Evolutionary conservation across 2,797 vertebrate species (phyloP), one percentile per base, ranked within the genome.

Genomic region (Pseudochirops corinnae): DNA sequence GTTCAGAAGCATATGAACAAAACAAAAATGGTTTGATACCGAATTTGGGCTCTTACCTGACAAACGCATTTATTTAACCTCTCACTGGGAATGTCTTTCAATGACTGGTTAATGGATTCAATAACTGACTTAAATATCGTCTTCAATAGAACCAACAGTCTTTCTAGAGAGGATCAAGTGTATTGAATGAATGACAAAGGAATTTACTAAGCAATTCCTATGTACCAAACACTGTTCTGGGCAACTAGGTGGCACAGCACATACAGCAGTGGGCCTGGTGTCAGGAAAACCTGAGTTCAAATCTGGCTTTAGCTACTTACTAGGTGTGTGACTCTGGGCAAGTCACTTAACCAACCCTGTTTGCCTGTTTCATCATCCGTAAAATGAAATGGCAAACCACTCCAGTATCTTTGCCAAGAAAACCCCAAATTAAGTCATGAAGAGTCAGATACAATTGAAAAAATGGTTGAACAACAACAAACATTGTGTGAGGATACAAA

Each of bases 211-310:
- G 18, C 16, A 18, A 74, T 39, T 74, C 18, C 67, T 74, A 24
- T 67, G 13, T 18, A 12, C 4, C 29, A 31, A 33, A 11, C 31
- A 62, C 31, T 62, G 31, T 62, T 28, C 29, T 60, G 58, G 10
- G 9, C 28, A 60, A 10, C 9, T 29, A 29, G 29, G 28, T 29
- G 58, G 26, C 21, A 11, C 29, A 13, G 11, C 16, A 1, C 28
- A n/a, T n/a, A 33, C 0, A n/a, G 10, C 1, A n/a, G 11, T 7
- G 67, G 16, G 5, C 67, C 18, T 39, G 1, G 5, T 21, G 16
- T 21, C n/a, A 74, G 13, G 5, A 74, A 74, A 16, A n/a, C 4
- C 14, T 21, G 16, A 74, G 10, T 60, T 60, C 58, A 31, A 31
- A 60, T 39, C 67, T 7, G 33, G 5, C 16, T 16, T 74, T 14